phyloP scores from a whole-genome alignment of 2,113 vertebrate species.

The Gopherus evgoodei region DNA sequence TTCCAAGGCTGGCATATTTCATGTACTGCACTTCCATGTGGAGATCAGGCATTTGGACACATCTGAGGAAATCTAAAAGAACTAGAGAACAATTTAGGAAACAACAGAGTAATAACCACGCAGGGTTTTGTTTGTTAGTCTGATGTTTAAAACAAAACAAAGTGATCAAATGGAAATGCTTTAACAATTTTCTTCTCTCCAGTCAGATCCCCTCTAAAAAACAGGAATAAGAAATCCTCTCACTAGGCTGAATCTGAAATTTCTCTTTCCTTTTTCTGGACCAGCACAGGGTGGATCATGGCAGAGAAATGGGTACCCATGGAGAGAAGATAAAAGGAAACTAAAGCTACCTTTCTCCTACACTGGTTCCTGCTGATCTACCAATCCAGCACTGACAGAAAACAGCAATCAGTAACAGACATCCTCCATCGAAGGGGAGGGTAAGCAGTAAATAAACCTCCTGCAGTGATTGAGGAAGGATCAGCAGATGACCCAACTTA shows the following conservation, averaged over 20 bases:
- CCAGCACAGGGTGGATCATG: neutral
- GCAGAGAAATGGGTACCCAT: neutral
- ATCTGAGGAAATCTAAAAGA: neutral
- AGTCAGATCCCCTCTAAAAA: neutral
- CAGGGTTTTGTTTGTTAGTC: neutral
- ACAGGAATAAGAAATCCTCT: neutral
- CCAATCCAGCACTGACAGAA: neutral
- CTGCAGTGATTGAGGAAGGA: neutral
- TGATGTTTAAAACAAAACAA: too few species aligned
- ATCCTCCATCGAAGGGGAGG: neutral
- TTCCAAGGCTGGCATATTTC: neutral
- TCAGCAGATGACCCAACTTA: neutral
- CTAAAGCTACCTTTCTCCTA: neutral
- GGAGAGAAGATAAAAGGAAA: neutral
- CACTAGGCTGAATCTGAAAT: neutral
- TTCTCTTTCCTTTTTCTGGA: fast-evolving
- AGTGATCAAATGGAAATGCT: neutral
- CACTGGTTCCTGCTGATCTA: neutral
- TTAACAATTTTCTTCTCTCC: neutral
- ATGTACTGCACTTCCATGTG: neutral
- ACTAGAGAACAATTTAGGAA: fast-evolving
- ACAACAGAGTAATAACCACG: neutral
- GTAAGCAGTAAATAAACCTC: conserved; percentile 14
- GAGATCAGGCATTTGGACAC: fast-evolving
- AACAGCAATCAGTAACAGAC: neutral